A percentile compares a stretch with the other conserved stretches of the same genome.
phyloP scores from a whole-genome alignment of 2,113 vertebrate genomes.

The Lagopus leucura region DNA sequence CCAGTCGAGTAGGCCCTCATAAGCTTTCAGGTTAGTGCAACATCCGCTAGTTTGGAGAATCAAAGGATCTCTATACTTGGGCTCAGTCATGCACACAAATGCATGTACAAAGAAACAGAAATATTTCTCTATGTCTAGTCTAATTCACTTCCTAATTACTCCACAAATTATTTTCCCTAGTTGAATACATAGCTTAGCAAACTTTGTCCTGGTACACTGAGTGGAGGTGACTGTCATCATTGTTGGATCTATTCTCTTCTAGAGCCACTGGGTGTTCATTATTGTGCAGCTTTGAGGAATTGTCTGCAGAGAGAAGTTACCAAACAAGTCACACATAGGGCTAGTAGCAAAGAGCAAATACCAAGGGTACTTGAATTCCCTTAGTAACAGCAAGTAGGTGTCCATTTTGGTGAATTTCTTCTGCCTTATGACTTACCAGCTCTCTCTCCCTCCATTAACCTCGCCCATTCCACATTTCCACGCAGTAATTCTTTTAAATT shows the following conservation, averaged over 20 bases:
- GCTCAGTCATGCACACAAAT: slow-evolving; percentile 58
- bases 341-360: neutral
- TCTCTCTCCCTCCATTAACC: neutral
- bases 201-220: neutral
- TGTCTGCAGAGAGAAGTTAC: neutral
- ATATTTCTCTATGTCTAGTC: slow-evolving; percentile 5
- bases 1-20: slow-evolving; percentile 4
- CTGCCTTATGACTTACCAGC: neutral
- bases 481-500: neutral
- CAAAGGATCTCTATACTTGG: slow-evolving; percentile 24
- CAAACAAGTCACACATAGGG: neutral
- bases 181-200: neutral
- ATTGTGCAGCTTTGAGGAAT: neutral
- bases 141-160: slow-evolving; percentile 62
- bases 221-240: neutral
- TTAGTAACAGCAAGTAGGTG: neutral
- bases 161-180: slow-evolving; percentile 20
- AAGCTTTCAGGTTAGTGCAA: slow-evolving; percentile 27
- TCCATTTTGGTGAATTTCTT: neutral
- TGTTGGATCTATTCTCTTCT: neutral
- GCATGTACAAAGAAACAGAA: slow-evolving; percentile 47
- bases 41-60: slow-evolving; percentile 29
- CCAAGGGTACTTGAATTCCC: neutral
- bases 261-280: neutral
- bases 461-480: neutral